Percentiles rank a stretch among this genome's conserved stretches.
These are phyloP conservation scores for Drosophila seguyi DNA, from an alignment of 1,140 invertebrate genomes.

Conservation along the genomic window DNA sequence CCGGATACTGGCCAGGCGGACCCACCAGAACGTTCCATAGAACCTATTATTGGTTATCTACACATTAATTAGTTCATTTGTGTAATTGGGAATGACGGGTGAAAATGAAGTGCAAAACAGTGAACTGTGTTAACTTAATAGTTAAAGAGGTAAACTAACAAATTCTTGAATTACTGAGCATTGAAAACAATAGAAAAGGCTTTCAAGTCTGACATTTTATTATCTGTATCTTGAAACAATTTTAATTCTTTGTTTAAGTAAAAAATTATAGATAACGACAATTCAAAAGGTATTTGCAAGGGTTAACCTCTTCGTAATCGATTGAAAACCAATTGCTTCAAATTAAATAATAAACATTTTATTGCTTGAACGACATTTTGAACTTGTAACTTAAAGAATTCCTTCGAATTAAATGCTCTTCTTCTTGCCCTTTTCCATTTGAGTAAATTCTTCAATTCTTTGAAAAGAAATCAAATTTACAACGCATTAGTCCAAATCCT, in stretches of 20 bases:
- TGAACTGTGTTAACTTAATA: conserved; percentile 5
- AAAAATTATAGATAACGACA: background rate
- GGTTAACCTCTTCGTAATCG: background rate
- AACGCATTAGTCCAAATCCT: conserved; percentile 36
- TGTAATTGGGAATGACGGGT: conserved; percentile 15
- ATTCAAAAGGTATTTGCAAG: background rate
- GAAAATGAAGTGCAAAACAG: conserved; percentile 20
- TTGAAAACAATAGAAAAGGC: background rate
- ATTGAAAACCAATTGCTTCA: background rate
- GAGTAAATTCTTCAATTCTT: conserved; percentile 22
- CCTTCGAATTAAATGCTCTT: background rate
- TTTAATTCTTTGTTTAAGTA: background rate
- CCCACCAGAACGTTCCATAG: conserved; percentile 18
- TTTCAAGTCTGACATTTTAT: background rate
- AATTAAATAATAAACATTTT: background rate
- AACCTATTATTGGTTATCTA: conserved; percentile 23
- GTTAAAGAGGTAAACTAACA: background rate
- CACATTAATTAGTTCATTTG: conserved; percentile 8
- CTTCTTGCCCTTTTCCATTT: background rate
- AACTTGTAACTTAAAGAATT: background rate
- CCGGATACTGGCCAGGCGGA: conserved; percentile 30
- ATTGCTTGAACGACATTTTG: background rate
- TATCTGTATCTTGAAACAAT: background rate
- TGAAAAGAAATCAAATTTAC: conserved; percentile 41
- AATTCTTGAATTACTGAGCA: background rate